These are phyloP conservation scores for Bradynema listronoti DNA, from an alignment of 1,140 invertebrate genomes.

Conservation along the genomic window DNA sequence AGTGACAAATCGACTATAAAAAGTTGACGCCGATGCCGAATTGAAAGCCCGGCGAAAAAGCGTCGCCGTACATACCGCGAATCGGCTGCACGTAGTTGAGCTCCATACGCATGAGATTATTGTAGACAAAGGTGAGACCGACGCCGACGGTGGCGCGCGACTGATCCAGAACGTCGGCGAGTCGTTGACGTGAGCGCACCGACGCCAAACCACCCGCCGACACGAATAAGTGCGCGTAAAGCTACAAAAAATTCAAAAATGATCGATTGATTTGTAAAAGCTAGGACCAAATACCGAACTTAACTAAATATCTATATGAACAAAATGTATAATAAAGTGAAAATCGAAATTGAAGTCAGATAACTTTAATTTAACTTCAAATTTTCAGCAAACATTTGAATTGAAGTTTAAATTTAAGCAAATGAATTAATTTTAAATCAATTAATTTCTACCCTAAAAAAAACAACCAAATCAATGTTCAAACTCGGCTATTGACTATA, in stretches of 20 bases:
- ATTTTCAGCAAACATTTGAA: no score
- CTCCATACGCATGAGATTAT: constrained; percentile 47
- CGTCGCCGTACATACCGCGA: constrained; percentile 40
- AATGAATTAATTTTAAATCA: no score
- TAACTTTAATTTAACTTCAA: no score
- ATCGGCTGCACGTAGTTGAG: constrained; percentile 55
- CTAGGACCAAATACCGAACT: no score
- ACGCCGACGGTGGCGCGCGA: constrained; percentile 43
- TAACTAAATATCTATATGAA: no score
- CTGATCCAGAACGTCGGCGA: constrained; percentile 40
- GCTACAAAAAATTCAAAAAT: constrained; percentile 36
- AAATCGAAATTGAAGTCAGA: no score
- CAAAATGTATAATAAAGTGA: no score
- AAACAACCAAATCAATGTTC: no score
- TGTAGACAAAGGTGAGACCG: constrained; percentile 43
- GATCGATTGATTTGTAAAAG: no score
- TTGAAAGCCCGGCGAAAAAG: constrained; percentile 38
- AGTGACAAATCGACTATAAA: constrained; percentile 36
- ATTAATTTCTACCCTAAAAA: no score
- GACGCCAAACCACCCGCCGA: constrained; percentile 40
- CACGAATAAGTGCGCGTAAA: constrained; percentile 50
- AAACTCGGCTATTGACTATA: not conserved
- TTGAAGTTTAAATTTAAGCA: no score
- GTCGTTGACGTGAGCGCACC: constrained; percentile 29
- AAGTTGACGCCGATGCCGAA: constrained; percentile 54